Percentiles rank a stretch among this genome's conserved stretches.
Evolutionary conservation across 2,797 vertebrate genomes (phyloP).

Genomic region (Anolis apletophallus): DNA sequence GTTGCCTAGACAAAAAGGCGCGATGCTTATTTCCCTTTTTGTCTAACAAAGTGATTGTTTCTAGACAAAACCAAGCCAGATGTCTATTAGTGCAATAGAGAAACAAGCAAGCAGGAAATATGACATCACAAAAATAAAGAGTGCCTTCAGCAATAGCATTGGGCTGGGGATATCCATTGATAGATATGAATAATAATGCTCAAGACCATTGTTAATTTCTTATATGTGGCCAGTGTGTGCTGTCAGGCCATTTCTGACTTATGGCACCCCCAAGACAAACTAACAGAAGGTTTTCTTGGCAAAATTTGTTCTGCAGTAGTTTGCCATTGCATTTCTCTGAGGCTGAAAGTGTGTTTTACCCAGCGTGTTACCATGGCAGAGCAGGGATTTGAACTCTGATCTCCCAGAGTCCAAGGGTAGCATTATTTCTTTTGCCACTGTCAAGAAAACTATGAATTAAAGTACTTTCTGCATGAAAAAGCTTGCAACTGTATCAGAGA

Average conservation of each 20-base stretch:
- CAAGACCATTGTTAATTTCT: neutral
- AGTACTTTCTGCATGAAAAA: neutral
- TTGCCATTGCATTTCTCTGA: no score
- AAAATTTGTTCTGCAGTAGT: no score
- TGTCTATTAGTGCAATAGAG: conserved; percentile 21
- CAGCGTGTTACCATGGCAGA: neutral
- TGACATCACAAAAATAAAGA: neutral
- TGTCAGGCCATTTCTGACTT: no score
- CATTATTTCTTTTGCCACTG: neutral
- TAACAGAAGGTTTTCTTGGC: no score
- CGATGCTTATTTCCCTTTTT: neutral
- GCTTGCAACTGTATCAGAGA: neutral
- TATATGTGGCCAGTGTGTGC: no score
- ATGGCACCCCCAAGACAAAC: no score
- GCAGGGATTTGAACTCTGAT: neutral
- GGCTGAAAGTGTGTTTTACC: no score
- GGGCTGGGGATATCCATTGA: neutral
- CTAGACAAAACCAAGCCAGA: conserved; percentile 14
- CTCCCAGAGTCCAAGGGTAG: neutral
- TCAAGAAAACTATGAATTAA: neutral
- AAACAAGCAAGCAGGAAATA: neutral
- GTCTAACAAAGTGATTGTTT: neutral
- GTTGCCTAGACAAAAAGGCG: no score
- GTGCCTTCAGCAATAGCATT: neutral
- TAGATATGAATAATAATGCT: neutral